Evolutionary conservation across 1,140 invertebrate genomes (phyloP).

Genomic region (Drosophila tsacasi): DNA sequence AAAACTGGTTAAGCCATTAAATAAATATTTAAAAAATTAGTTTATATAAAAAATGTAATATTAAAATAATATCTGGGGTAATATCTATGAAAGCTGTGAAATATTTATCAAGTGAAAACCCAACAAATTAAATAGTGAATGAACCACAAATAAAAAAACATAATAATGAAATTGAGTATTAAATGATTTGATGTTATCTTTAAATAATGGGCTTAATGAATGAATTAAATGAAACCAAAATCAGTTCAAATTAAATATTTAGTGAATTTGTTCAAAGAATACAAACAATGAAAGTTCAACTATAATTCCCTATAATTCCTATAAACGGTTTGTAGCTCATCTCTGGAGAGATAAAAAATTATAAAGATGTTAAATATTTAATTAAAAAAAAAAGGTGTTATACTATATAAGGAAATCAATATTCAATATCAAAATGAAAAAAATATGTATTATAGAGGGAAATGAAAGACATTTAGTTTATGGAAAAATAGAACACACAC

Average conservation of each 20-base stretch:
- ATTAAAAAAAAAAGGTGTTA: background rate
- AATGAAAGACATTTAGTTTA: conserved; percentile 69
- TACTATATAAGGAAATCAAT: conserved; percentile 8
- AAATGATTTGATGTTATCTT: background rate
- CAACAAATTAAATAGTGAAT: background rate
- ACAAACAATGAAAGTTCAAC: background rate
- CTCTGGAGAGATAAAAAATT: background rate
- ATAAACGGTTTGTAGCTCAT: background rate
- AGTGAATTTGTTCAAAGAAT: background rate
- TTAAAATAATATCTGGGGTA: no score
- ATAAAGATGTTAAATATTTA: background rate
- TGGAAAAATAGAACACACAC: conserved; percentile 80
- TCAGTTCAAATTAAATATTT: background rate
- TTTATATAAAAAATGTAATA: background rate
- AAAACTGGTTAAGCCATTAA: background rate
- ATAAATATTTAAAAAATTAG: background rate
- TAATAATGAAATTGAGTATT: background rate
- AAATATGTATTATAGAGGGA: conserved; percentile 30
- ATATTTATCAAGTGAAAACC: background rate
- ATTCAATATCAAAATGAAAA: background rate
- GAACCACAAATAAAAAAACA: background rate
- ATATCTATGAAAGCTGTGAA: background rate
- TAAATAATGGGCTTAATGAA: background rate
- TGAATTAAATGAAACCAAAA: background rate
- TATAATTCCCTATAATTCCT: background rate